Evolutionary conservation across 1,140 invertebrate genomes (phyloP).

Genomic region (Scaptodrosophila lebanonensis): DNA sequence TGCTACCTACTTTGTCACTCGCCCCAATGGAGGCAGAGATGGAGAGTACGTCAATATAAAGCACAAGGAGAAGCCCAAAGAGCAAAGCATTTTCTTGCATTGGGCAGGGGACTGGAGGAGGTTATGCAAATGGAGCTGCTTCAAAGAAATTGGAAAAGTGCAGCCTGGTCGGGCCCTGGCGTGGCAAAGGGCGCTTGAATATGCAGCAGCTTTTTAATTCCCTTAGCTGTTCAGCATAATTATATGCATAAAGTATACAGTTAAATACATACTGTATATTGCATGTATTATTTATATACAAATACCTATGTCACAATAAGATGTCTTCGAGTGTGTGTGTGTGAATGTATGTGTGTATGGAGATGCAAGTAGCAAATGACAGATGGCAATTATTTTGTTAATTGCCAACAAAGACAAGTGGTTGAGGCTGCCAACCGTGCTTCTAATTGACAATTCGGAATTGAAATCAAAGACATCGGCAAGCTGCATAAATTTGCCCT

Average conservation of each 20-base stretch:
- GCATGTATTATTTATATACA: too few relatives aligned
- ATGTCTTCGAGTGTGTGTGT: too few relatives aligned
- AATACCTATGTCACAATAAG: too few relatives aligned
- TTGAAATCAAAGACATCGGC: slow-evolving; percentile 27
- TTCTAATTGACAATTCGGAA: slow-evolving; percentile 36
- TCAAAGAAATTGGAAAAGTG: slow-evolving; percentile 61
- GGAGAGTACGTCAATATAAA: slow-evolving; percentile 21
- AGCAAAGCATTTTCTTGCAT: slow-evolving; percentile 31
- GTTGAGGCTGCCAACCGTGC: neutral
- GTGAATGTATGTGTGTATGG: slow-evolving; percentile 7
- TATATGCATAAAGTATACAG: slow-evolving; percentile 54
- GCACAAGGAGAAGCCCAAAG: neutral
- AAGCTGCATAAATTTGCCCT: slow-evolving; percentile 14
- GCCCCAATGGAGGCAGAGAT: slow-evolving; percentile 47
- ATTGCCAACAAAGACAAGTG: slow-evolving; percentile 31
- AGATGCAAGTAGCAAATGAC: slow-evolving; percentile 19
- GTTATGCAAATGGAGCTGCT: slow-evolving; percentile 49
- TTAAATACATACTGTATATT: slow-evolving; percentile 40
- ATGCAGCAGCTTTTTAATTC: too few relatives aligned
- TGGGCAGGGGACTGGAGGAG: slow-evolving; percentile 25
- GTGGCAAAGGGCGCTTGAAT: too few relatives aligned
- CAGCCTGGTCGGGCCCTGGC: too few relatives aligned
- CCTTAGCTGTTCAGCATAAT: slow-evolving; percentile 57
- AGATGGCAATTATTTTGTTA: slow-evolving; percentile 42
- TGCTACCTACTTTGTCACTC: slow-evolving; percentile 53